These are phyloP conservation scores for Gambusia holbrooki DNA, from an alignment of 2,113 vertebrate genomes.

Conservation along the genomic window DNA sequence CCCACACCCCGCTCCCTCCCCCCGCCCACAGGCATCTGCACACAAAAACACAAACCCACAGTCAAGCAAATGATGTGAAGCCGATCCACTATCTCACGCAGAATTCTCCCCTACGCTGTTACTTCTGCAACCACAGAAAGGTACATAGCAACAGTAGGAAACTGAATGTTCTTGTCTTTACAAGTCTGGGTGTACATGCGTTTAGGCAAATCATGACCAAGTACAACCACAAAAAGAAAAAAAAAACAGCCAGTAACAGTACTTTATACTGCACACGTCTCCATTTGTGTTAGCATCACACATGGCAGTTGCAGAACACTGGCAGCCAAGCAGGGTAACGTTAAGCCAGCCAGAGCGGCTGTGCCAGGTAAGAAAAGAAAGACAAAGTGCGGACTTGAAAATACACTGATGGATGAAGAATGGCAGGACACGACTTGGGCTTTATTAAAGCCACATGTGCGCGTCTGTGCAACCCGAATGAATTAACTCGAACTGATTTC, in stretches of 20 bases:
- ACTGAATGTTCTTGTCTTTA: conserved; percentile 10
- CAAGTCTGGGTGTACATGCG: background rate
- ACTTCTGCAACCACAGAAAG: background rate
- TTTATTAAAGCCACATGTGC: conserved; percentile 15
- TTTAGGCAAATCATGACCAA: conserved; percentile 8
- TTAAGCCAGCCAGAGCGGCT: conserved; percentile 1
- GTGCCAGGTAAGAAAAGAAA: conserved; percentile 4
- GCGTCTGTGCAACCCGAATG: conserved; percentile 11
- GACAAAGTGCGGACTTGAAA: conserved; percentile 5
- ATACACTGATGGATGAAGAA: conserved; percentile 21
- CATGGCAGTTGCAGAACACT: conserved; percentile 38
- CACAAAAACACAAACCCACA: conserved; percentile 3
- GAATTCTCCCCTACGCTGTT: background rate
- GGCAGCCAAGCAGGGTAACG: conserved; percentile 13
- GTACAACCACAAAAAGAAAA: conserved; percentile 1
- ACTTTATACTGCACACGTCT: conserved; percentile 10
- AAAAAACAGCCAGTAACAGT: conserved; percentile 1
- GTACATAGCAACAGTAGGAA: background rate
- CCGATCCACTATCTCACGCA: background rate
- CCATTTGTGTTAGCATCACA: conserved; percentile 23
- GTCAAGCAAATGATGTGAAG: background rate
- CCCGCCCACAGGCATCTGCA: conserved; percentile 29
- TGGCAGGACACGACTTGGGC: background rate
- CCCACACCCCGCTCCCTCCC: background rate
- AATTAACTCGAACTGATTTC: conserved; percentile 14